A percentile compares a stretch with the other conserved stretches of the same genome.
Evolutionary conservation across 2,113 vertebrate genomes (phyloP).

Genomic region (Scomber colias): DNA sequence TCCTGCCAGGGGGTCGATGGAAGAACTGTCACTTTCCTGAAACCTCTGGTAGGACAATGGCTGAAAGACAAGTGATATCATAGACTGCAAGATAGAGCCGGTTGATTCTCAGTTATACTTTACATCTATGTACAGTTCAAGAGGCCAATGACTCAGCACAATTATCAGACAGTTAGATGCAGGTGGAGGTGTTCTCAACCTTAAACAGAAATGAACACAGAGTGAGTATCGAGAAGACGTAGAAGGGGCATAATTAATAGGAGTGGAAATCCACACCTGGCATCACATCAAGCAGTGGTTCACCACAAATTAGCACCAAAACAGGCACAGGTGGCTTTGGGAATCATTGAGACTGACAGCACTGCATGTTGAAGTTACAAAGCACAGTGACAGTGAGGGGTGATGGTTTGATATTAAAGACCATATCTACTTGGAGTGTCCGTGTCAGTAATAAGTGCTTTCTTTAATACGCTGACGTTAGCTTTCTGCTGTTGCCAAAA

Average conservation of each 20-base stretch:
- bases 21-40: constrained; percentile 70
- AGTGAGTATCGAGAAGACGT: neutral
- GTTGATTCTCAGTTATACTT: constrained; percentile 5
- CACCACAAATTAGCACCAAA: constrained; percentile 34
- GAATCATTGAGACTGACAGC: neutral
- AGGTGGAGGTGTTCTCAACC: neutral
- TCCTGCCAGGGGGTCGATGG: constrained; percentile 63
- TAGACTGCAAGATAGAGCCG: constrained; percentile 1
- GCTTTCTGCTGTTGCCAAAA: too few species aligned
- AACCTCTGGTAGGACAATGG: constrained; percentile 25
- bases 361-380: neutral
- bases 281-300: constrained; percentile 29
- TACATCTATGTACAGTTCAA: constrained; percentile 12
- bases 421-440: too few species aligned
- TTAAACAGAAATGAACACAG: constrained; percentile 17
- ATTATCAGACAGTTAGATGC: constrained; percentile 18
- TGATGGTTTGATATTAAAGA: neutral
- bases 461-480: too few species aligned
- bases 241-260: constrained; percentile 18
- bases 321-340: constrained; percentile 23
- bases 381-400: neutral
- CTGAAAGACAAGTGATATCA: constrained; percentile 43
- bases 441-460: too few species aligned
- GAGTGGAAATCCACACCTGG: constrained; percentile 30
- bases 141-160: constrained; percentile 5